Percentiles rank a stretch among this genome's conserved stretches.
These are phyloP conservation scores for Drosophila emarginata DNA, from an alignment of 2,888 invertebrate species.

Conservation along the genomic window DNA sequence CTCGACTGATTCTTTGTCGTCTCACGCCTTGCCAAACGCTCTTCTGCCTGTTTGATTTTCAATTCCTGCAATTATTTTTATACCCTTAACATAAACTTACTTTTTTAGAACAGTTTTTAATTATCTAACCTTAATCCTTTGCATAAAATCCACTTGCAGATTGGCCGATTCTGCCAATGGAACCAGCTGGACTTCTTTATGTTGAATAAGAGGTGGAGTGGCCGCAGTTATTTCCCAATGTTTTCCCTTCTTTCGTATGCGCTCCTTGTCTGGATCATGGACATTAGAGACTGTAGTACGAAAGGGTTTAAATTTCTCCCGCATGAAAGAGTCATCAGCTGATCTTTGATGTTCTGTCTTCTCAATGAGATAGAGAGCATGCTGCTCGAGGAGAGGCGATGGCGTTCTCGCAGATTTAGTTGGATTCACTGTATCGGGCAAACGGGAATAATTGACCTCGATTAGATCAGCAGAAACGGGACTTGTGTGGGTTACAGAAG, in stretches of 20 bases:
- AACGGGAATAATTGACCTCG: constrained; percentile 57
- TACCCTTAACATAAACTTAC: neutral
- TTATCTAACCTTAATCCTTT: constrained; percentile 72
- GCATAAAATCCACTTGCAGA: constrained; percentile 75
- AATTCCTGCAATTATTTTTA: constrained; percentile 58
- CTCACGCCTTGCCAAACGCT: constrained; percentile 68
- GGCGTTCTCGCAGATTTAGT: constrained; percentile 16
- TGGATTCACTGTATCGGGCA: constrained; percentile 21
- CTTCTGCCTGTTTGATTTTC: constrained; percentile 78
- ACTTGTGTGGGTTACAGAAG: constrained; percentile 7
- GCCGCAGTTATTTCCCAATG: constrained; percentile 82
- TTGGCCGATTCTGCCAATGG: constrained; percentile 79
- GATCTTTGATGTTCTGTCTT: constrained; percentile 65
- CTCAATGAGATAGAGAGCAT: constrained; percentile 77
- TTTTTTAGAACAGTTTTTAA: neutral
- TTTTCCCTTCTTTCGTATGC: constrained; percentile 73
- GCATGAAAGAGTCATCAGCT: constrained; percentile 23
- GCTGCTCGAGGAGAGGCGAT: constrained; percentile 65
- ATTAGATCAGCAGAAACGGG: constrained; percentile 58
- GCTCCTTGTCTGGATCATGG: constrained; percentile 81
- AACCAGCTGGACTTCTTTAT: constrained; percentile 73
- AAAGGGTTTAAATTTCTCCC: constrained; percentile 80
- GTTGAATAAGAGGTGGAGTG: constrained; percentile 80
- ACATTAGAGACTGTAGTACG: constrained; percentile 80
- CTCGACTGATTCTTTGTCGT: constrained; percentile 30